A percentile compares a stretch with the other conserved stretches of the same genome.
phyloP scores from a whole-genome alignment of 2,888 invertebrate genomes.

The Criorhina ranunculi region DNA sequence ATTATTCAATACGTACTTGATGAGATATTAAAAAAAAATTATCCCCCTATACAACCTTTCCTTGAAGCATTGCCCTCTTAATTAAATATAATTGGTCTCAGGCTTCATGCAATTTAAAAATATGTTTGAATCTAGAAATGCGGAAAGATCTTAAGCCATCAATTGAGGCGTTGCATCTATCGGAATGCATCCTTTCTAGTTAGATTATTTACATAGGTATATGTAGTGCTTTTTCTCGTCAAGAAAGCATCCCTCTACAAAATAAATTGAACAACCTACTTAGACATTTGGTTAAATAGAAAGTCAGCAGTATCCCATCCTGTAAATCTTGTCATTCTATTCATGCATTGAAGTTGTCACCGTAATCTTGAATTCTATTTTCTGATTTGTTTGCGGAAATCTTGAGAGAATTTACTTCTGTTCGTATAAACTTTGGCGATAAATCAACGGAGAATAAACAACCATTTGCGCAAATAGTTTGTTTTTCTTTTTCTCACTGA shows the following conservation, averaged over 20 bases:
- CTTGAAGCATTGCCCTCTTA: too few relatives aligned
- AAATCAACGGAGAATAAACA: too few relatives aligned
- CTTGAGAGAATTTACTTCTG: slow-evolving; percentile 70
- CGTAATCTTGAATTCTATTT: slow-evolving; percentile 72
- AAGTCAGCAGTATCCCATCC: slow-evolving; percentile 37
- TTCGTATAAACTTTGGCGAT: too few relatives aligned
- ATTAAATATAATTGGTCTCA: too few relatives aligned
- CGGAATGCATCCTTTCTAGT: slow-evolving; percentile 16
- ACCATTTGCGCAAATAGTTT: slow-evolving; percentile 72
- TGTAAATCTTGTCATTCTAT: slow-evolving; percentile 31
- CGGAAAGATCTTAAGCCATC: not conserved
- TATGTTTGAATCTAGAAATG: too few relatives aligned
- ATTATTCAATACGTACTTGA: too few relatives aligned
- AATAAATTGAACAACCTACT: slow-evolving; percentile 60
- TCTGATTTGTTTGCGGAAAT: slow-evolving; percentile 76
- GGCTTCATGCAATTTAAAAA: too few relatives aligned
- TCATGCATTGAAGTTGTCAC: slow-evolving; percentile 57
- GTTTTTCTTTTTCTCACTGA: slow-evolving; percentile 58
- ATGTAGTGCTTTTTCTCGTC: not conserved
- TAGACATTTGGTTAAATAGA: slow-evolving; percentile 55
- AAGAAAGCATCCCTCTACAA: not conserved
- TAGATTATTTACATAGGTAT: slow-evolving; percentile 13
- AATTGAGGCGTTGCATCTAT: not conserved
- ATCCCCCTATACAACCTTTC: too few relatives aligned
- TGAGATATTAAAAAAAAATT: too few relatives aligned